Percentiles rank a stretch among this genome's conserved stretches.
Evolutionary conservation across 2,113 vertebrate species (phyloP).

Genomic region (Channa argus): DNA sequence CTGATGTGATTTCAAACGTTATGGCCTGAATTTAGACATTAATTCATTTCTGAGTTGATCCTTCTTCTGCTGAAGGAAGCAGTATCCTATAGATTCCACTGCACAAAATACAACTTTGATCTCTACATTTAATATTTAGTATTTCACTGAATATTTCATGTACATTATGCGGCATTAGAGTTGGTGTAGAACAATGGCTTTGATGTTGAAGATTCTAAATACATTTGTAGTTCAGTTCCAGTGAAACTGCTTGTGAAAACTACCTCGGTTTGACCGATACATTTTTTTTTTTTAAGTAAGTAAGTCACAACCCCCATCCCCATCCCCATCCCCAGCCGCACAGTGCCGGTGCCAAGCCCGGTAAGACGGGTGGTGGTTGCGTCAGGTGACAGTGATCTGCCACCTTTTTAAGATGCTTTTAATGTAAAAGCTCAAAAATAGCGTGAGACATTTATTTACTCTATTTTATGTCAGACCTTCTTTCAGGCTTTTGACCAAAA

Average conservation of each 20-base stretch:
- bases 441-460: too few species aligned
- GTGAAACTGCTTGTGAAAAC: too few species aligned
- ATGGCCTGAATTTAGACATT: conserved; percentile 23
- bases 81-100: conserved; percentile 30
- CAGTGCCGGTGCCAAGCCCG: too few species aligned
- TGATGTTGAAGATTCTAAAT: conserved; percentile 23
- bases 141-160: conserved; percentile 57
- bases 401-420: too few species aligned
- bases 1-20: conserved; percentile 14
- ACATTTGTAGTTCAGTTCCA: neutral
- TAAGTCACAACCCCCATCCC: too few species aligned
- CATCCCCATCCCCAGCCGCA: too few species aligned
- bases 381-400: too few species aligned
- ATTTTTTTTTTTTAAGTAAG: too few species aligned
- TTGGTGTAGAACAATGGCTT: conserved; percentile 35
- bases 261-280: neutral
- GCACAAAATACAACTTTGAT: conserved; percentile 61
- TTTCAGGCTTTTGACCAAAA: too few species aligned
- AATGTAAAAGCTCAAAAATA: too few species aligned
- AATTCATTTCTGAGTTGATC: conserved; percentile 19
- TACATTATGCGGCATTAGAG: conserved; percentile 5
- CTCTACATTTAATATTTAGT: conserved; percentile 51
- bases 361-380: too few species aligned
- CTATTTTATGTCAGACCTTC: too few species aligned
- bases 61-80: conserved; percentile 58